These are phyloP conservation scores for Cyprinodon variegatus DNA, from an alignment of 2,113 vertebrate genomes.

Conservation along the genomic window DNA sequence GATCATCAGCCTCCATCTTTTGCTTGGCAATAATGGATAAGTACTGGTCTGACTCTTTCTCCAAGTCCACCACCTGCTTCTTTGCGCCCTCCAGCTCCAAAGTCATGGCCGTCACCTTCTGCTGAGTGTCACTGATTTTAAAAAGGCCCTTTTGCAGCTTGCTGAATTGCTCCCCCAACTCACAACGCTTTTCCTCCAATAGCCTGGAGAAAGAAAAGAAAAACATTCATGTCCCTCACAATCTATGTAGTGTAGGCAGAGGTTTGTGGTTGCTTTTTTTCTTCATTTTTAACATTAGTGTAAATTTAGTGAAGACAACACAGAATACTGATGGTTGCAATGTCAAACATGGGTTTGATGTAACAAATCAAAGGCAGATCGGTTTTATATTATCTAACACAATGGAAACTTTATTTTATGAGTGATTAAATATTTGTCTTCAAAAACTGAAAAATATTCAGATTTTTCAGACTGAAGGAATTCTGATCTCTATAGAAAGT, in stretches of 20 bases:
- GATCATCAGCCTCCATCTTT: slow-evolving; percentile 84
- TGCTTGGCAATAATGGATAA: slow-evolving; percentile 87
- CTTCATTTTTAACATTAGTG: no score
- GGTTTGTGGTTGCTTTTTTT: no score
- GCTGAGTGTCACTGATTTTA: slow-evolving; percentile 86
- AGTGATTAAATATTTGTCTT: no score
- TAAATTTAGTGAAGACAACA: no score
- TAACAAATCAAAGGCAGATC: no score
- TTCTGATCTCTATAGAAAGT: neutral
- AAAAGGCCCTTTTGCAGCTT: slow-evolving; percentile 86
- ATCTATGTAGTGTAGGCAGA: no score
- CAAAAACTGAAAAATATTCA: no score
- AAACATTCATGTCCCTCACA: neutral
- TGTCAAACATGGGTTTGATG: no score
- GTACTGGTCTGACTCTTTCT: slow-evolving; percentile 87
- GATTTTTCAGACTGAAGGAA: no score
- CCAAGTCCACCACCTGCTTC: slow-evolving; percentile 85
- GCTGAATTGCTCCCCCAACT: slow-evolving; percentile 84
- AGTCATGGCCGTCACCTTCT: slow-evolving; percentile 90
- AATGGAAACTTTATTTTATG: no score
- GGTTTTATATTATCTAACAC: no score
- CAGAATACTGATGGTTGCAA: no score
- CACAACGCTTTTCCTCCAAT: slow-evolving; percentile 84
- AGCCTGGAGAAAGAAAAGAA: slow-evolving; percentile 70
- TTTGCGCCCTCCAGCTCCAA: slow-evolving; percentile 86